These are phyloP conservation scores for Sycon ciliatum DNA, from an alignment of 37 sponge, comb jelly and placozoan genomes.

Conservation along the genomic window DNA sequence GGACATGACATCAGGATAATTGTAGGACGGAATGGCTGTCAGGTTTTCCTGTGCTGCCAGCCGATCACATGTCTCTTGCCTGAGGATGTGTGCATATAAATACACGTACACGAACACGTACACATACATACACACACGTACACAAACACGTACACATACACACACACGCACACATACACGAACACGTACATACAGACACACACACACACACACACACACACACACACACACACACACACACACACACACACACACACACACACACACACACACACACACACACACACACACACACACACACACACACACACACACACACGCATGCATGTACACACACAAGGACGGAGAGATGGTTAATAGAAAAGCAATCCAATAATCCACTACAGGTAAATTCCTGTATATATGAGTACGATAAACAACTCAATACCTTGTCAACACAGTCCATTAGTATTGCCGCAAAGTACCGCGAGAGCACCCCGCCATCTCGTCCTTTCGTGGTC, in stretches of 20 bases:
- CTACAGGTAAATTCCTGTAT: too few relatives aligned
- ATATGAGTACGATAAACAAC: too few relatives aligned
- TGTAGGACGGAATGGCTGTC: neutral
- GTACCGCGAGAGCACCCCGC: too few relatives aligned
- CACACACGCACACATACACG: neutral
- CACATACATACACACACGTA: neutral
- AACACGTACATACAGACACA: neutral
- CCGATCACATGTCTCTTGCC: conserved; percentile 1
- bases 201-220: neutral
- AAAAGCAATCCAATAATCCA: too few relatives aligned
- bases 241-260: neutral
- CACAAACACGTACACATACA: too few relatives aligned
- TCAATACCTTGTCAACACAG: too few relatives aligned
- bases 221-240: neutral
- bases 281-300: neutral
- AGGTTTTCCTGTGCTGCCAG: neutral
- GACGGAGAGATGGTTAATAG: neutral
- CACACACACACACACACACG: neutral
- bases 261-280: neutral
- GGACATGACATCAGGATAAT: neutral
- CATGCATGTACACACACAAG: neutral
- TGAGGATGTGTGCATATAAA: neutral
- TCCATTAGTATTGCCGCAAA: too few relatives aligned
- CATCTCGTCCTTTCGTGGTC: too few relatives aligned
- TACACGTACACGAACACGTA: neutral